Base-by-base conservation (phyloP, 2,797 vertebrate species). In the Hoplostethus atlanticus region DNA sequence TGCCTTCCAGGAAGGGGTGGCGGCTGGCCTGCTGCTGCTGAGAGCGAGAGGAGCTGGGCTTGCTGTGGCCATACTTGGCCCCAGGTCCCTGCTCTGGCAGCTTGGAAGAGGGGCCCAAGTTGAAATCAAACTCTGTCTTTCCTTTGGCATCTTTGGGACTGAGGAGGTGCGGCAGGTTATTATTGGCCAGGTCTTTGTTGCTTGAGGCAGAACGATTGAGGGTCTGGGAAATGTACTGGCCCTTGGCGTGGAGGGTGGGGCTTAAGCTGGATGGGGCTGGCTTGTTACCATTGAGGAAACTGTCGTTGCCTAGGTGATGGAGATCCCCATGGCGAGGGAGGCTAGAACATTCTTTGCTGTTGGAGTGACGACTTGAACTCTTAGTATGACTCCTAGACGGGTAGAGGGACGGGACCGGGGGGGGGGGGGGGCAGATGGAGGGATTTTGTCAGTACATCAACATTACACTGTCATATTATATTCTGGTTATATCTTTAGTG, bases 71-170 rank as follows among this genome's bases (percentile, higher is more conserved):
- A 64, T 99, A 99, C 90, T 98, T 99, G 0, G 92, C 91, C 73
- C 93, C 96, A 0, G 96, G 96, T 56, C 76, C 89, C 81, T 78
- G 89, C 34, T 89, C 91, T 1, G 76, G 51, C 68, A 87, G 74
- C 84, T 91, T 93, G 89, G 50, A 92, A 71, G 87, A 93, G 15
- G 96, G 88, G 59, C 96, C 97, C 78, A 97, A 86, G 46, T 89
- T 97, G 89, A 99, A 99, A 88, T 99, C 98, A 84, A 99, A 99
- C 83, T 99, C 97, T 4, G 94, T 95, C 93, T 99, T 98, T 79
- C 94, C 92, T 90, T 98, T 99, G 82, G 90, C 68, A 56, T 99
- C 98, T 93, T 99, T 99, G 60, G 98, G 98, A 88, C 98, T 99
- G 81, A 99, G 97, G 61, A 99, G 96, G 87, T 98, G 98, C 0